Evolutionary conservation across 2,888 invertebrate genomes (phyloP), one percentile per base, ranked within the genome.

Genomic region (Coecobrya sp.): DNA sequence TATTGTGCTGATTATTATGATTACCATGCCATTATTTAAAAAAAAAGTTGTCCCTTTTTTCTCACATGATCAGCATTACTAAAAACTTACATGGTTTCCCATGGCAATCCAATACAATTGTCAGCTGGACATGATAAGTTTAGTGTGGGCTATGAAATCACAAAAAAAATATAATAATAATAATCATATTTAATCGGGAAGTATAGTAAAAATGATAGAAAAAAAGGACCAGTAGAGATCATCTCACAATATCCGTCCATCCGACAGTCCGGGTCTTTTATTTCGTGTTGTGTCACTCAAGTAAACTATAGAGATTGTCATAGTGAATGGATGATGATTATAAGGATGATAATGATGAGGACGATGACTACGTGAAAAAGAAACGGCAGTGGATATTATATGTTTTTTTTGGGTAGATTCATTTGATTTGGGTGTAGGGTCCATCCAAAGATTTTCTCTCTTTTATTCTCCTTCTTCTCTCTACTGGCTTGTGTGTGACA

Each of bases 131-230:
- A 68, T 4, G 13, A 42, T 68, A 0, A 30, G 25, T 10, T n/a
- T 30, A n/a, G 7, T 73, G 19, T 42, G 16, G 70, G 70, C 70
- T 42, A 73, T n/a, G 36, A 0, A n/a, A 19, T 10, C 36, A 68
- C 4, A 27, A n/a, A 30, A 68, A 42, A 42, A 19, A 73, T 30
- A 16, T 3, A 68, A 68, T 19, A 62, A 25, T 25, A 62, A 19
- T 49, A 10, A 49, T 68, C n/a, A 49, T 52, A 52, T 55, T 79
- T 79, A 79, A 79, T 79, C 79, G 79, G 27, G 49, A 79, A 79
- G 36, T 4, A 36, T 70, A 10, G 36, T 65, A 30, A 4, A 30
- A 13, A 16, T 65, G n/a, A n/a, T 16, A 70, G 36, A 70, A 13
- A 49, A 76, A 8, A 3, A 70, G 70, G 25, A n/a, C 22, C 22